Percentiles rank a stretch among this genome's conserved stretches.
Conservation (phyloP, 2,113 vertebrate genomes). For the Mionectes macconnelli region DNA sequence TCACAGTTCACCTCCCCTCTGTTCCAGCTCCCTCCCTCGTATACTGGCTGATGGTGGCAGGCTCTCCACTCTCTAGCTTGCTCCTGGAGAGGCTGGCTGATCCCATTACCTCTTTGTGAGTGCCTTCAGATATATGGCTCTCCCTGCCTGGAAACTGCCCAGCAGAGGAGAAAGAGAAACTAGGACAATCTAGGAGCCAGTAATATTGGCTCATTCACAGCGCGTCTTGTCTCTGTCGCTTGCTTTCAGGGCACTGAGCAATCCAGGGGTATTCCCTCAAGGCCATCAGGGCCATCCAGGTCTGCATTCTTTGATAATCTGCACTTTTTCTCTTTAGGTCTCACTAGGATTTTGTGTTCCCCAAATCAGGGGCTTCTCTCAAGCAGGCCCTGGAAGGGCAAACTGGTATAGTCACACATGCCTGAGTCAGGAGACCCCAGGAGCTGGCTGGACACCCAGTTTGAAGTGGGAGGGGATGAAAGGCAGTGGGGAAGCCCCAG, state of each 20-base stretch:
- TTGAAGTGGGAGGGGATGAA: not conserved
- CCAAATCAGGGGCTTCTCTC: not conserved
- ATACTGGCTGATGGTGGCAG: not conserved
- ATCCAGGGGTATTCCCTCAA: not conserved
- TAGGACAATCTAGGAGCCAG: not conserved
- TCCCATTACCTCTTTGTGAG: not conserved
- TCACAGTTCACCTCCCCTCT: accelerated
- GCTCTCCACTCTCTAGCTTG: not conserved
- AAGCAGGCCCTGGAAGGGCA: not conserved
- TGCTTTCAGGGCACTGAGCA: not conserved
- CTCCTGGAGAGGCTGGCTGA: not conserved
- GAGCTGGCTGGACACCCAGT: not conserved
- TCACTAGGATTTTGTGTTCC: not conserved
- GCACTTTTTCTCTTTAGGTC: not conserved
- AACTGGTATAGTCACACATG: accelerated
- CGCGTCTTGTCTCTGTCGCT: accelerated
- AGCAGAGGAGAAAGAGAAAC: not conserved
- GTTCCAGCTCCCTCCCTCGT: not conserved
- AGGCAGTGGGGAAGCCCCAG: not conserved
- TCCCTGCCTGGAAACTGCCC: not conserved
- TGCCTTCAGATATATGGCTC: not conserved
- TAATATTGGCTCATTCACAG: not conserved
- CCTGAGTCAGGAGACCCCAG: not conserved
- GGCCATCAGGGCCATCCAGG: not conserved
- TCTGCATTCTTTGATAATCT: not conserved